phyloP scores from a whole-genome alignment of 2,113 vertebrate genomes.

The Craseonycteris thonglongyai region DNA sequence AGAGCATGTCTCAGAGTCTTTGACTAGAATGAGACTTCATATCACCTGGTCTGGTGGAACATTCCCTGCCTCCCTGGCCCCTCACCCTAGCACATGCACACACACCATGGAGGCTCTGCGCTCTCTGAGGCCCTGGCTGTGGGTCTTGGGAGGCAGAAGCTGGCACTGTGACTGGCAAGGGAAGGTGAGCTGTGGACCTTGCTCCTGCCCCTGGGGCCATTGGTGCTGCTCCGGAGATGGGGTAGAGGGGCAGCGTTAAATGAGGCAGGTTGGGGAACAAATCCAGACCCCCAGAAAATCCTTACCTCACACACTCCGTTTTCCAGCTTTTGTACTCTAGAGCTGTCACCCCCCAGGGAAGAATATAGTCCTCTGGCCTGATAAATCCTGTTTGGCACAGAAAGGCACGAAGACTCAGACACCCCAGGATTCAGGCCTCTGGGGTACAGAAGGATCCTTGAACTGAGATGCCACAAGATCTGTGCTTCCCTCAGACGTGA shows the following conservation, averaged over 20 bases:
- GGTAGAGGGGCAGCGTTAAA: neutral
- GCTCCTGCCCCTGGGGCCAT: neutral
- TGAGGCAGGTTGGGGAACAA: neutral
- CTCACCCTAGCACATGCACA: too few relatives aligned
- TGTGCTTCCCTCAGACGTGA: neutral
- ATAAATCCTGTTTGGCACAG: neutral
- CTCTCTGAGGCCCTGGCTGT: neutral
- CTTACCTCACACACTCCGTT: neutral
- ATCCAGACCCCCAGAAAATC: neutral
- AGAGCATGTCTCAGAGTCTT: neutral
- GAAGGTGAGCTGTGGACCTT: neutral
- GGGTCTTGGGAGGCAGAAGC: neutral
- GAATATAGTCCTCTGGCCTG: neutral
- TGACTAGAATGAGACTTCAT: neutral
- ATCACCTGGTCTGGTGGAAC: neutral
- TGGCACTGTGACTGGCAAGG: neutral
- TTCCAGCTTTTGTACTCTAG: neutral
- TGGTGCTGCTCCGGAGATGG: neutral
- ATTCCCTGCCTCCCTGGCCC: neutral
- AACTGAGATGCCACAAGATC: neutral
- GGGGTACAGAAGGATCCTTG: neutral
- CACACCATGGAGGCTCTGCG: neutral
- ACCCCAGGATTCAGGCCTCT: neutral
- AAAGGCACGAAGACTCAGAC: neutral
- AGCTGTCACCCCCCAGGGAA: neutral